Percentiles rank a stretch among this genome's conserved stretches.
Evolutionary conservation across 2,113 vertebrate species (phyloP).

Genomic region (Nycticorax nycticorax): DNA sequence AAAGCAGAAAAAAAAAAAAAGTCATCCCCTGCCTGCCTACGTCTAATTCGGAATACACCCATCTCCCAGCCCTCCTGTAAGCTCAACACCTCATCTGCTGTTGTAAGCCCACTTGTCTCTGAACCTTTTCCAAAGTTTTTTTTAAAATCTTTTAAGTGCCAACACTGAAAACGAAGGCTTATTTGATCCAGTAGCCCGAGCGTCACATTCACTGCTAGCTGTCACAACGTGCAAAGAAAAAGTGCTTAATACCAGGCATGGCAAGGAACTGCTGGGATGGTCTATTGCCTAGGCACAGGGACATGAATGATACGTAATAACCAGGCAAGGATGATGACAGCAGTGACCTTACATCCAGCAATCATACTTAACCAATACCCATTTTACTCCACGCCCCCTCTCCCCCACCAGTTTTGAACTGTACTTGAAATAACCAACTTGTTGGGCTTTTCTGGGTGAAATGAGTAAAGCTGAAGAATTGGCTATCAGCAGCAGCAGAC

Average conservation of each 20-base stretch:
- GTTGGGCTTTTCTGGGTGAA: not conserved
- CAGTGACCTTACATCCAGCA: accelerated
- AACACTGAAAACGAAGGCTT: not conserved
- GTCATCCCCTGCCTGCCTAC: not conserved
- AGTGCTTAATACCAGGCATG: accelerated
- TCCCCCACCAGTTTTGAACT: not conserved
- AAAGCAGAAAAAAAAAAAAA: not conserved
- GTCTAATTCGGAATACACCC: accelerated
- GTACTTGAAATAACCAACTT: not conserved
- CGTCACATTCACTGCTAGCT: accelerated
- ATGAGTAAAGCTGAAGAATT: not conserved
- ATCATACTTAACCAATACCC: not conserved
- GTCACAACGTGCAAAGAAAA: accelerated
- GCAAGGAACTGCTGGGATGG: no score
- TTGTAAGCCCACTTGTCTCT: not conserved
- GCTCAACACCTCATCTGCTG: not conserved
- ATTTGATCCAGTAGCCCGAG: not conserved
- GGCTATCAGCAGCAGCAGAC: not conserved
- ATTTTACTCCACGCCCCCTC: not conserved
- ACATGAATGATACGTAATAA: accelerated
- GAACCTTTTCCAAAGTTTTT: not conserved
- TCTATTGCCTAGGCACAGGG: accelerated
- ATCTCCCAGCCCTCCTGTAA: not conserved
- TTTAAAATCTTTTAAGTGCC: not conserved
- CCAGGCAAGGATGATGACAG: accelerated